Evolutionary conservation across 2,888 invertebrate genomes (phyloP).

Genomic region (Eilema caniola): DNA sequence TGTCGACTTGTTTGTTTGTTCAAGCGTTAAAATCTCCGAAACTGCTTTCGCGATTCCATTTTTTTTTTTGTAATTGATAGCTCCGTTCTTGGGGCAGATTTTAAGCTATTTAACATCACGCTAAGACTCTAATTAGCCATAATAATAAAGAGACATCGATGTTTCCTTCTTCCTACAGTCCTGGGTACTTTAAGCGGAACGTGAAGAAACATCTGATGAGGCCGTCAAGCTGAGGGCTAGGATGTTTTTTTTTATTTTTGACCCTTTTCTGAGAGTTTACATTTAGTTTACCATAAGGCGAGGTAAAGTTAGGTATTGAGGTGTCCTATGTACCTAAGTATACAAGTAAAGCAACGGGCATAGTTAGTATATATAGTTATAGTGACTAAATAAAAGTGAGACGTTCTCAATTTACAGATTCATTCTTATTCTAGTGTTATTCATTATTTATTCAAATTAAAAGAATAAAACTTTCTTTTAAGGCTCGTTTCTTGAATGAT

Average conservation of each 20-base stretch:
- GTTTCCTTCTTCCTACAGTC: too few species aligned
- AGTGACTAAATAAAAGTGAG: slow-evolving; percentile 19
- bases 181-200: too few species aligned
- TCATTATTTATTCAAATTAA: slow-evolving; percentile 15
- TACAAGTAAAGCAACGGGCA: not conserved
- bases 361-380: not conserved
- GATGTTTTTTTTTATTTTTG: too few species aligned
- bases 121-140: not conserved
- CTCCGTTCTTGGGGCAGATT: not conserved
- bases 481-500: slow-evolving; percentile 16
- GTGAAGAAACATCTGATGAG: too few species aligned
- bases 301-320: too few species aligned
- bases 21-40: not conserved
- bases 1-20: not conserved
- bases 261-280: too few species aligned
- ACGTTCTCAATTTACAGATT: slow-evolving; percentile 23
- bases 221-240: too few species aligned
- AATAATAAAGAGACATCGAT: not conserved
- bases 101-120: not conserved
- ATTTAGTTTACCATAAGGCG: too few species aligned
- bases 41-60: not conserved
- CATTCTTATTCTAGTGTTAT: slow-evolving; percentile 31
- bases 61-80: not conserved
- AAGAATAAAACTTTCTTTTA: slow-evolving; percentile 27
- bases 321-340: too few species aligned